Conservation (phyloP, 2,888 invertebrate genomes). For the Spilarctia lutea region DNA sequence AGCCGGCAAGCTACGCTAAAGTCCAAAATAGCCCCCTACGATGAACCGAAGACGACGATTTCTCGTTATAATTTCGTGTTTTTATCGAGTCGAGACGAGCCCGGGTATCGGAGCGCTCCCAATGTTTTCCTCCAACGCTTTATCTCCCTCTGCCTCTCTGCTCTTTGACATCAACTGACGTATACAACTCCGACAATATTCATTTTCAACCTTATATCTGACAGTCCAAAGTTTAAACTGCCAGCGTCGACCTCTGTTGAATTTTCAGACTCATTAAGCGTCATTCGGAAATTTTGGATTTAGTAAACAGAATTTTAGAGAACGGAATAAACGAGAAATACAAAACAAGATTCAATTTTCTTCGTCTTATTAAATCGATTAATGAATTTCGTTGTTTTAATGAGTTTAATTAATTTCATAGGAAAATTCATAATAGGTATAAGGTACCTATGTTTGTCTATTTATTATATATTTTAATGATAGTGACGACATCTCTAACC, state of each 20-base stretch:
- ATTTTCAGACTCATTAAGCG: slow-evolving; percentile 81
- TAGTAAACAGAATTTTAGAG: slow-evolving; percentile 73
- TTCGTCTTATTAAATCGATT: slow-evolving; percentile 43
- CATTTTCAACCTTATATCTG: slow-evolving; percentile 66
- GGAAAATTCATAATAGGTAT: slow-evolving; percentile 12
- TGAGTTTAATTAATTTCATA: slow-evolving; percentile 34
- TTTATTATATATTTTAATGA: slow-evolving; percentile 4
- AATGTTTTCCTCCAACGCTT: slow-evolving; percentile 80
- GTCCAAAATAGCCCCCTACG: slow-evolving; percentile 58
- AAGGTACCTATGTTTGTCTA: neutral
- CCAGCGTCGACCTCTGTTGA: slow-evolving; percentile 53
- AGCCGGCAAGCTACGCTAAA: slow-evolving; percentile 53
- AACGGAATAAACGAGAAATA: slow-evolving; percentile 64
- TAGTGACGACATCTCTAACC: slow-evolving; percentile 43
- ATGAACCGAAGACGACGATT: slow-evolving; percentile 50
- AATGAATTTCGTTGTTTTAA: slow-evolving; percentile 37
- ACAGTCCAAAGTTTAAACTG: slow-evolving; percentile 59
- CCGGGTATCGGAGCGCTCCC: slow-evolving; percentile 53
- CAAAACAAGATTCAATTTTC: slow-evolving; percentile 52
- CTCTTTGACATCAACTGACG: slow-evolving; percentile 84
- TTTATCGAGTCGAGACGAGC: slow-evolving; percentile 58
- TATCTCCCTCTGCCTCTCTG: slow-evolving; percentile 77
- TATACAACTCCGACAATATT: slow-evolving; percentile 60
- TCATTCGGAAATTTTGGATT: slow-evolving; percentile 79
- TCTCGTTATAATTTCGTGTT: slow-evolving; percentile 62